A percentile compares a stretch with the other conserved stretches of the same genome.
Evolutionary conservation across 2,797 vertebrate genomes (phyloP).

Genomic region (Lacerta bilineata): DNA sequence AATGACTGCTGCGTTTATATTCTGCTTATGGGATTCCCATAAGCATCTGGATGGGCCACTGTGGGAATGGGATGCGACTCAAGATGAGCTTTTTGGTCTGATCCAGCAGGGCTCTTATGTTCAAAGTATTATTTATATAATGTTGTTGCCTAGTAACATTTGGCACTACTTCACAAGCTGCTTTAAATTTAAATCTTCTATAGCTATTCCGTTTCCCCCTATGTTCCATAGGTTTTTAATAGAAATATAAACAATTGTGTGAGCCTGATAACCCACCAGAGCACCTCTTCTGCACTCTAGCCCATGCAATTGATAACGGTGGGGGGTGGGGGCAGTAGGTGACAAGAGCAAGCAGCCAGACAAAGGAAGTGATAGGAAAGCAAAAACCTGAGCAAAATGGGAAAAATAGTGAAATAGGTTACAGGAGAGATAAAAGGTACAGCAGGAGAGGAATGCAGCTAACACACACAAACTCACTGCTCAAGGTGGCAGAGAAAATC

Average conservation of each 20-base stretch:
- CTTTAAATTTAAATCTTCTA: not conserved
- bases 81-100: too few species aligned
- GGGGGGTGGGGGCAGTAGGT: fast-evolving
- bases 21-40: too few species aligned
- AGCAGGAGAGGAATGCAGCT: not conserved
- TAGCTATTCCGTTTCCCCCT: not conserved
- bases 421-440: too few species aligned
- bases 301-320: not conserved
- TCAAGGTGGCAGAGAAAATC: not conserved
- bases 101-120: too few species aligned
- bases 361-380: not conserved
- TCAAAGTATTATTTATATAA: too few species aligned
- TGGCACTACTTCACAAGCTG: not conserved
- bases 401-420: too few species aligned
- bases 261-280: not conserved
- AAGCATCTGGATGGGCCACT: too few species aligned
- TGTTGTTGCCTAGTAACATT: not conserved
- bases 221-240: not conserved
- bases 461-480: not conserved
- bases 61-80: too few species aligned
- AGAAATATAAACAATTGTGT: not conserved
- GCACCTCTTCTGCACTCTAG: not conserved
- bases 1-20: too few species aligned
- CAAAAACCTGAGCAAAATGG: not conserved
- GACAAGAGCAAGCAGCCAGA: not conserved